Base-by-base conservation (phyloP, 1,140 invertebrate genomes). In the Plectrocnemia conspersa region DNA sequence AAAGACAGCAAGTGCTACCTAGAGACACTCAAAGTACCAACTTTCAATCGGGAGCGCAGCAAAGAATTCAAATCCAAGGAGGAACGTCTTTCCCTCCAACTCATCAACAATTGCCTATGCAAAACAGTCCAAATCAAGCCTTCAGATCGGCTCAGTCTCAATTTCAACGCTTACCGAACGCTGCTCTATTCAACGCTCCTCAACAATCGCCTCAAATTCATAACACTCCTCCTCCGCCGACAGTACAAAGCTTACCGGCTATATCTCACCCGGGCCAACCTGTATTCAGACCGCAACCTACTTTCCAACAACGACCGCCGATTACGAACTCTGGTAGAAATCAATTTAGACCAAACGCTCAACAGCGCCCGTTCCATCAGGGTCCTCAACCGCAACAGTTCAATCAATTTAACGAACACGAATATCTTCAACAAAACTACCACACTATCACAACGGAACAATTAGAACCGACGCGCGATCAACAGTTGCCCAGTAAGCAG, bases 371-470 rank as follows among this genome's bases (percentile, higher is more conserved):
- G 4, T 68, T 73, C 61, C 66, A 69, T 55, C 65, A 67, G 61
- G 55, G 52, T 21, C 63, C 65, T 15, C 71, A 68, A 58, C 47
- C 58, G 54, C 48, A 69, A 68, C 52, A 61, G 56, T 52, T 73
- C 63, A n/a, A n/a, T n/a, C 59, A 47, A 11, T 75, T 76, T 58
- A 72, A 76, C 54, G 74, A 76, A 62, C 64, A 72, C 18, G 74
- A 76, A 66, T 76, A 76, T 56, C 68, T 76, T 52, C 73, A 76
- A 65, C 71, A 76, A 63, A 76, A 76, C 63, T 76, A 76, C 56
- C 74, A 76, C 50, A 76, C 74, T 5, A 76, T 76, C 29, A 76
- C 73, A 27, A 74, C 71, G 6, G 74, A 76, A 50, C 71, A 76
- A 64, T 61, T 74, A 15, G 68, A 74, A 35, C 64, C 67, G 10